Conservation (phyloP, 2,797 vertebrate species). For the Hylomyscus alleni region DNA sequence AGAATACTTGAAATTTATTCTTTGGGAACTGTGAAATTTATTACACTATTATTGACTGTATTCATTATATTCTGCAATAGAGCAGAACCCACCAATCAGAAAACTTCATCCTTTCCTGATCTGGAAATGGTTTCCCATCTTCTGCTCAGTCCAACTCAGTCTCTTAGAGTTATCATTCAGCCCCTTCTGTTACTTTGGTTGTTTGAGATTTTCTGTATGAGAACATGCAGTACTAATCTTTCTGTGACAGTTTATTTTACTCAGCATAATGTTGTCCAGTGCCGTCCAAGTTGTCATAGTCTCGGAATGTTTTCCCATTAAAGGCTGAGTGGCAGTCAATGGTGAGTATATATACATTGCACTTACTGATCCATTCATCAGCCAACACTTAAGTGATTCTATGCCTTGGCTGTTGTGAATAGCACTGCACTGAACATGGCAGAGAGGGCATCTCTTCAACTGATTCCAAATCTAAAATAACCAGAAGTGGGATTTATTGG, state of each 20-base stretch:
- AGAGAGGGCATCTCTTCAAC: background rate
- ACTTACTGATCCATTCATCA: background rate
- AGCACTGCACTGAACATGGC: background rate
- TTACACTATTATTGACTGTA: background rate
- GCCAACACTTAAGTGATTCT: background rate
- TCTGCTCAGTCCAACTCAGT: no score
- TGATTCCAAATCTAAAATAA: background rate
- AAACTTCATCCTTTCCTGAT: background rate
- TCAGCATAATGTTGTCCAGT: no score
- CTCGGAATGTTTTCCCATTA: background rate
- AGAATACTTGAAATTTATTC: background rate
- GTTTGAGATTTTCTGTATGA: background rate
- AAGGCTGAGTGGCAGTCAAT: background rate
- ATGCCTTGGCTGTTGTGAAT: background rate
- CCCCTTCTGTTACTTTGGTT: background rate
- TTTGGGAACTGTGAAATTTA: background rate
- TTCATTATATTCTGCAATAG: background rate
- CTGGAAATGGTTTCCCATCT: background rate
- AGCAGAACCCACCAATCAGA: background rate
- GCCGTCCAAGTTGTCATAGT: background rate
- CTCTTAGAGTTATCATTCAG: background rate
- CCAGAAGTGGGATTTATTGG: background rate
- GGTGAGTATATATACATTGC: background rate
- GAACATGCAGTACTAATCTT: background rate
- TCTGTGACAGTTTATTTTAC: background rate